Base-by-base conservation (phyloP, 2,888 invertebrate genomes). In the Volucella zonaria region DNA sequence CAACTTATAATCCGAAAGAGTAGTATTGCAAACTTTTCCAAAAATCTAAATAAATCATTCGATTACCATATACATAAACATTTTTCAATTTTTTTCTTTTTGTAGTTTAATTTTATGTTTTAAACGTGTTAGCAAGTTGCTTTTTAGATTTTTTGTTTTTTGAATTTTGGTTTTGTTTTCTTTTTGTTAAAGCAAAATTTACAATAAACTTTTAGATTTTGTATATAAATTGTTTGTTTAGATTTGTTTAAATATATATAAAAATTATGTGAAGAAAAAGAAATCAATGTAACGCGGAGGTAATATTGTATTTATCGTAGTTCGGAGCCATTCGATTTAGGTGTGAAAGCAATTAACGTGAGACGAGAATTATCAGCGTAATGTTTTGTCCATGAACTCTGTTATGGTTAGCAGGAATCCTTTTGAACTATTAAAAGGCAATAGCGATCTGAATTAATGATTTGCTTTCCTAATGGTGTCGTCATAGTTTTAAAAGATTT, bases 21-120 rank as follows among this genome's bases (percentile, higher is more conserved):
- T 45, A 77, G 70, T 70, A 77, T 68, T 62, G 62, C 61, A 77
- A 70, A 61, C 45, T 52, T 68, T 31, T 31, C 31, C 51, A 61
- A 52, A 68, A 61, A 56, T 66, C 15, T 71, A 15, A 15, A 8
- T 75, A 71, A 47, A 70, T 54, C 67, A 68, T 62, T 42, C 45
- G 42, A 31, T 54, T 70, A 40, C 15, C 51, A 74, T 61, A 38
- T 54, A n/a, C 40, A 40, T 38, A 49, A 47, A 38, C 38, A 15
- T 74, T 47, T 49, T n/a, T 67, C 52, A 14, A 38, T 23, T 31
- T 52, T 14, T 51, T 51, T 18, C 43, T 51, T 42, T 51, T 42
- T 52, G 12, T 23, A 43, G 8, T 31, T 73, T 38, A 10, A 51
- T 49, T 61, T 59, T 42, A 12, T 45, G 14, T 49, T 51, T 67